These are phyloP conservation scores for Brassicogethes aeneus DNA, from an alignment of 2,888 invertebrate species.

Conservation along the genomic window DNA sequence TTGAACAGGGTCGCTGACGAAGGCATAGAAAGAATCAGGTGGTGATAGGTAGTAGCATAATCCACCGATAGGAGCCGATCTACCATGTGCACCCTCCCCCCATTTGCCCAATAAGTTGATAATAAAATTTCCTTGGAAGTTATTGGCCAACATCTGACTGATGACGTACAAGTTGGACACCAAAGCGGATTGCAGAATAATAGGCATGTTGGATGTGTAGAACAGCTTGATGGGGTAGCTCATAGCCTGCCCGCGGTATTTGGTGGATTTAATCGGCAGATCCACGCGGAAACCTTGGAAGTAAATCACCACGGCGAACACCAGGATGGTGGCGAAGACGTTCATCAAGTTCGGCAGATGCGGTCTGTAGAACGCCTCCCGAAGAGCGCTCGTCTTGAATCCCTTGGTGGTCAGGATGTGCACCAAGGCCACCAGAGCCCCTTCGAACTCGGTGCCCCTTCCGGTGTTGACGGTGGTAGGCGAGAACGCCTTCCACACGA, in stretches of 20 bases:
- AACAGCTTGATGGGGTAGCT: constrained; percentile 99
- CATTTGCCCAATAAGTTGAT: constrained; percentile 96
- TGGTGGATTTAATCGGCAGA: constrained; percentile 97
- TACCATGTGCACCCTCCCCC: constrained; percentile 96
- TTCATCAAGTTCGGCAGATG: constrained; percentile 99
- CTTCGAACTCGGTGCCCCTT: constrained; percentile 91
- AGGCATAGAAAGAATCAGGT: constrained; percentile 92
- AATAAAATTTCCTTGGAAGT: constrained; percentile 96
- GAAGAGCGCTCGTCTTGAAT: constrained; percentile 95
- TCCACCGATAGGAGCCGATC: constrained; percentile 94
- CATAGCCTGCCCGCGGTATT: constrained; percentile 98
- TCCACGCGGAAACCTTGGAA: constrained; percentile 99
- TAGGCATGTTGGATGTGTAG: constrained; percentile 99
- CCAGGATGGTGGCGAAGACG: constrained; percentile 91
- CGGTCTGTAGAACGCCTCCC: constrained; percentile 99
- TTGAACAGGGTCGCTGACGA: constrained; percentile 93
- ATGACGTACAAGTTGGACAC: constrained; percentile 99
- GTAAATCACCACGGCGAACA: constrained; percentile 99
- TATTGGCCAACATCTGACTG: constrained; percentile 97
- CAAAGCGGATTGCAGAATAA: constrained; percentile 95
- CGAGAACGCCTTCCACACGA: constrained; percentile 99
- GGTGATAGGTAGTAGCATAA: constrained; percentile 98
- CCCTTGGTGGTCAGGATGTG: constrained; percentile 95
- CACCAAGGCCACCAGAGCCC: constrained; percentile 98
- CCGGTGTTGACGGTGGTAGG: constrained; percentile 97